Conservation (phyloP, 2,888 invertebrate genomes). For the Bugulina stolonifera region DNA sequence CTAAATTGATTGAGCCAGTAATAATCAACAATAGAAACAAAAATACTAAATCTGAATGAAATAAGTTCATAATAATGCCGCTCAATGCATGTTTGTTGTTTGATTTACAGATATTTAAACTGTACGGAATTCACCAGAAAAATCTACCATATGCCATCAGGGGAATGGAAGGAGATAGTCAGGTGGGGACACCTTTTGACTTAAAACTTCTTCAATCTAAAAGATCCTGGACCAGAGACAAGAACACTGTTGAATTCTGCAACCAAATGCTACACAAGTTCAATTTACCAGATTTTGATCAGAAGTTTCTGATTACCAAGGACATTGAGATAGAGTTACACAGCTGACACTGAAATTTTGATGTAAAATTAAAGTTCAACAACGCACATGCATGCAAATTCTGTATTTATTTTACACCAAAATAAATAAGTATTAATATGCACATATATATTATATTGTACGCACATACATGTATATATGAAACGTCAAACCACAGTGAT, state of each 20-base stretch:
- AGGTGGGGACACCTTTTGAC: neutral
- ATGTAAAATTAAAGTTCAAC: too few species aligned
- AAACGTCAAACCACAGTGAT: too few species aligned
- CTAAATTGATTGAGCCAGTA: too few species aligned
- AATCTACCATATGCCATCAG: neutral
- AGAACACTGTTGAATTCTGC: neutral
- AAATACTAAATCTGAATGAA: too few species aligned
- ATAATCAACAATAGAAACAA: too few species aligned
- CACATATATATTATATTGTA: too few species aligned
- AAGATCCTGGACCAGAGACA: neutral
- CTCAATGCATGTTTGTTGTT: too few species aligned
- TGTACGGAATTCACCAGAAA: neutral
- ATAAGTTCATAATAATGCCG: too few species aligned
- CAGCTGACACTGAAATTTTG: neutral
- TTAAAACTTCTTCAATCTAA: neutral
- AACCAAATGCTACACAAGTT: neutral
- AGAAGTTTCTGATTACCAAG: neutral
- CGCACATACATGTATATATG: too few species aligned
- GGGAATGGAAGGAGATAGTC: neutral
- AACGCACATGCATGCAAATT: too few species aligned
- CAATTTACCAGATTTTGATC: constrained; percentile 6
- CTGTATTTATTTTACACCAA: too few species aligned
- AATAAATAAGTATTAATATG: too few species aligned
- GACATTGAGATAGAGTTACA: neutral
- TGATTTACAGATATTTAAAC: neutral